Percentiles rank a stretch among this genome's conserved stretches.
Evolutionary conservation across 2,797 vertebrate genomes (phyloP).

Genomic region (Champsocephalus esox): DNA sequence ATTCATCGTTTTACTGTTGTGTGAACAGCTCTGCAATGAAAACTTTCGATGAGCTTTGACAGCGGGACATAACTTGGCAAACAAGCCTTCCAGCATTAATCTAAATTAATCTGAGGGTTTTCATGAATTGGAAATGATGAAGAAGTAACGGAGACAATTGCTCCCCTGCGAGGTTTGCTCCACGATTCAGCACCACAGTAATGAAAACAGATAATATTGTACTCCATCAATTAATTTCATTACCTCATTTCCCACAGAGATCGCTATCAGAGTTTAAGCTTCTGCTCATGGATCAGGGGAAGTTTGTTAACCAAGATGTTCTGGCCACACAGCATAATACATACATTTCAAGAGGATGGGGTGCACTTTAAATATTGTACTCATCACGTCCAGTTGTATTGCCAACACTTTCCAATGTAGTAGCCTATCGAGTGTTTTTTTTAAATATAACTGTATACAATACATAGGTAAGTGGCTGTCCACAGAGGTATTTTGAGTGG

Average conservation of each 20-base stretch:
- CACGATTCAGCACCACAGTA: conserved; percentile 23
- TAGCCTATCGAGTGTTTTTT: not conserved
- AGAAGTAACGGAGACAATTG: conserved; percentile 23
- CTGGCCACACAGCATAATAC: not conserved
- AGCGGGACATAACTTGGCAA: not conserved
- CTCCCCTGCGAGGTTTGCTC: conserved; percentile 11
- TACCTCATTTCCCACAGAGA: conserved; percentile 42
- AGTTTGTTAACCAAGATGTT: conserved; percentile 4
- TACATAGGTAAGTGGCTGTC: too few species aligned
- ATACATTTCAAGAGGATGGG: conserved; percentile 3
- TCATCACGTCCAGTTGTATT: too few species aligned
- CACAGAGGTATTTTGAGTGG: too few species aligned
- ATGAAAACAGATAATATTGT: conserved; percentile 54
- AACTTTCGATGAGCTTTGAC: conserved; percentile 5
- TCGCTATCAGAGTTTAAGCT: conserved; percentile 39
- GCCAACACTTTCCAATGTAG: not conserved
- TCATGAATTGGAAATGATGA: conserved; percentile 19
- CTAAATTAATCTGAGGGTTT: conserved; percentile 13
- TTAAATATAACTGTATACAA: too few species aligned
- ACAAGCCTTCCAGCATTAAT: conserved; percentile 24
- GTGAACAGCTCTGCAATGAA: conserved; percentile 10
- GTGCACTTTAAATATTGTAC: not conserved
- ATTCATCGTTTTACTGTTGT: not conserved
- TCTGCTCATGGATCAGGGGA: conserved; percentile 8
- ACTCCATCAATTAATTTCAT: conserved; percentile 48